Conservation (phyloP, 2,113 vertebrate species). For the Colaptes auratus region DNA sequence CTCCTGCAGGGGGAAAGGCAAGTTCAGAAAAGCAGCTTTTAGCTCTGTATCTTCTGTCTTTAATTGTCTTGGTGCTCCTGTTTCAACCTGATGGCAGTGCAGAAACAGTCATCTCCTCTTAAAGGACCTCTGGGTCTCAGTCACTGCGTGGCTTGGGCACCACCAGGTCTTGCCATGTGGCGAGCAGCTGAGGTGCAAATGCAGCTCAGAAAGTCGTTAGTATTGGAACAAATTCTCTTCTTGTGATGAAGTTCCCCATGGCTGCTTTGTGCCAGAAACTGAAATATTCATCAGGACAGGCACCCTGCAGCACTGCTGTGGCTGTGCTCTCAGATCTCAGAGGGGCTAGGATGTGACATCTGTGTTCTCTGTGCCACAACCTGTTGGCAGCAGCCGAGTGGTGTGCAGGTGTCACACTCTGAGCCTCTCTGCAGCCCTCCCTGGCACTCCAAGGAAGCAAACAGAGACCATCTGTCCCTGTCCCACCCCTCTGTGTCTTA, state of each 20-base stretch:
- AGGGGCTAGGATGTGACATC: background rate
- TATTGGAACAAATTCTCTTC: background rate
- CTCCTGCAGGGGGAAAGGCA: background rate
- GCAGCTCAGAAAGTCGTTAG: background rate
- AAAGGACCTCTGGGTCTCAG: background rate
- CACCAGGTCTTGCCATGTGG: fast-evolving
- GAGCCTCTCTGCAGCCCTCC: background rate
- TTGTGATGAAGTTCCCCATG: background rate
- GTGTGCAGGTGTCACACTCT: background rate
- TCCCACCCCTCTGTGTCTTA: background rate
- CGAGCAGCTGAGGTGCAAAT: background rate
- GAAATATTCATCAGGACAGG: background rate
- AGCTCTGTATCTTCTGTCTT: background rate
- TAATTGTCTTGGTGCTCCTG: background rate
- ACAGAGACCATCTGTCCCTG: background rate
- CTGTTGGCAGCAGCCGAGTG: background rate
- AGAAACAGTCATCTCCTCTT: background rate
- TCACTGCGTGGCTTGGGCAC: background rate
- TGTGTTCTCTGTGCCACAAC: background rate
- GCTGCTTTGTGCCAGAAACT: background rate
- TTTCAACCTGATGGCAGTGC: background rate
- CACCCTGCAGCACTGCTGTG: background rate
- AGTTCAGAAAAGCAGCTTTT: background rate
- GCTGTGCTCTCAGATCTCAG: background rate
- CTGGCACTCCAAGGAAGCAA: background rate